A percentile compares a stretch with the other conserved stretches of the same genome.
Conservation (phyloP, 1,140 invertebrate genomes). For the Pseudomyrmex sp. region DNA sequence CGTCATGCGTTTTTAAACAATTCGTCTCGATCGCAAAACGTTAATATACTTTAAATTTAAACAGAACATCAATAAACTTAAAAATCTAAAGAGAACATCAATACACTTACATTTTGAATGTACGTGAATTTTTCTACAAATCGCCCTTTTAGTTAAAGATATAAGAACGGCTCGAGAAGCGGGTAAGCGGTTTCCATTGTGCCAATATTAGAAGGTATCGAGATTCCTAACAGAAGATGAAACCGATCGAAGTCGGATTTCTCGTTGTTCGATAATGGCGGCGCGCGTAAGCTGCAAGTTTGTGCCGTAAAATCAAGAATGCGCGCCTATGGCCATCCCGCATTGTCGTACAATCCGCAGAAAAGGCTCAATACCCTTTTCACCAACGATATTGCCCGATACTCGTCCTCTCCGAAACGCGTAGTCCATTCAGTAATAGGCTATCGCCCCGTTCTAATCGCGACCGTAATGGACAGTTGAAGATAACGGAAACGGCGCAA, state of each 20-base stretch:
- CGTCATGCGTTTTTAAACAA: too few relatives aligned
- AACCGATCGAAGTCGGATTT: conserved; percentile 61
- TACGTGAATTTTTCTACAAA: conserved; percentile 56
- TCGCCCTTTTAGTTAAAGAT: conserved; percentile 42
- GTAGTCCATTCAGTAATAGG: not conserved
- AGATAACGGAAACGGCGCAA: not conserved
- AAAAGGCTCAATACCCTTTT: conserved; percentile 36
- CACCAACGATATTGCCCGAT: conserved; percentile 28
- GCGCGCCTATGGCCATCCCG: conserved; percentile 39
- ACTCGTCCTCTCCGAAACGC: not conserved
- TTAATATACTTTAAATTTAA: too few relatives aligned
- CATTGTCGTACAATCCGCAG: conserved; percentile 39
- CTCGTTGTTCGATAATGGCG: conserved; percentile 65
- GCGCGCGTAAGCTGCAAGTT: conserved; percentile 54
- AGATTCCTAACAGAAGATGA: conserved; percentile 43
- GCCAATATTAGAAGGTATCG: conserved; percentile 42
- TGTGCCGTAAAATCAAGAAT: conserved; percentile 54
- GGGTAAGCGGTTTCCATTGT: conserved; percentile 58
- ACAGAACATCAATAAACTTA: too few relatives aligned
- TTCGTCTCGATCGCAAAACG: too few relatives aligned
- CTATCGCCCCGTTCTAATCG: not conserved
- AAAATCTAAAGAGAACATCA: too few relatives aligned
- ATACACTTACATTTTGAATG: not conserved
- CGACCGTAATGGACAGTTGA: not conserved
- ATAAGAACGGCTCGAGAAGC: conserved; percentile 24